A percentile compares a stretch with the other conserved stretches of the same genome.
Evolutionary conservation across 2,888 invertebrate species (phyloP).

Genomic region (Sminthurides aquaticus): DNA sequence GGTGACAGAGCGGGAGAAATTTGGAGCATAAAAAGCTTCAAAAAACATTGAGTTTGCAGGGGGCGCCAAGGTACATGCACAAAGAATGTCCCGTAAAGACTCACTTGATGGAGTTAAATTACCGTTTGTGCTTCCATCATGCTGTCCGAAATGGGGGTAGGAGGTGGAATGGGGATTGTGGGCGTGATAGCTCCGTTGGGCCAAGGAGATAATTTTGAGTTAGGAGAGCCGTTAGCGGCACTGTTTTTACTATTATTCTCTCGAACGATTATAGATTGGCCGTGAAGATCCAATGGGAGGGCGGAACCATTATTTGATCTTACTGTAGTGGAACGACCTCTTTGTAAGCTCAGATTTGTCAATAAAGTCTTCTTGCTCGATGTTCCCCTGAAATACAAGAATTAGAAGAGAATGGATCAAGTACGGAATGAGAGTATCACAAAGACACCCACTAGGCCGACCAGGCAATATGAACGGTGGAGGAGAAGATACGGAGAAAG

Average conservation of each 20-base stretch:
- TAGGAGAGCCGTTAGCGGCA: neutral
- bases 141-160: neutral
- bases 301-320: neutral
- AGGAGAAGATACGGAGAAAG: too few species aligned
- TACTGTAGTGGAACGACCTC: constrained; percentile 27
- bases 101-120: neutral
- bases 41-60: neutral
- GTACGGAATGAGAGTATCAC: too few species aligned
- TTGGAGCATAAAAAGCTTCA: too few species aligned
- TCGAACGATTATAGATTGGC: neutral
- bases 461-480: too few species aligned
- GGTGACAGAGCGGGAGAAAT: too few species aligned
- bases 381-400: constrained; percentile 29
- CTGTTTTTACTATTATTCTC: neutral
- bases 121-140: neutral
- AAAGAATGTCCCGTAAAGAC: neutral
- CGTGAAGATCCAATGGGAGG: neutral
- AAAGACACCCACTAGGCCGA: too few species aligned
- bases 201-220: neutral
- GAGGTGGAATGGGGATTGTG: neutral
- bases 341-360: constrained; percentile 38
- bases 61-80: neutral
- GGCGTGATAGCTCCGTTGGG: neutral
- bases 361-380: constrained; percentile 39
- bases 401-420: too few species aligned